Evolutionary conservation across 2,888 invertebrate species (phyloP), one percentile per base, ranked within the genome.

Genomic region (Anthrax anthrax): DNA sequence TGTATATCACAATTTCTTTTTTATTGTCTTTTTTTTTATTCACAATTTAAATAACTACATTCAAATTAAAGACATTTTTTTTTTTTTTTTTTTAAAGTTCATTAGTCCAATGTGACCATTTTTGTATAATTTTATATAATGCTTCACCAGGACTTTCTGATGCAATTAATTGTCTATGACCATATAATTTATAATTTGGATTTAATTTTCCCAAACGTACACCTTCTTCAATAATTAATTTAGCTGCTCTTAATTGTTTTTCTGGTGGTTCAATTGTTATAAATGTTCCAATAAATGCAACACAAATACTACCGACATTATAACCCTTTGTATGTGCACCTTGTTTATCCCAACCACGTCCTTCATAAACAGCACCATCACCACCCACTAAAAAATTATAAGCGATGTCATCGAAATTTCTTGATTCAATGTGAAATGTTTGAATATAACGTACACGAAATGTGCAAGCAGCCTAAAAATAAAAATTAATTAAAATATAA

Each of bases 321-420:
- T 76, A 83, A 39, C 77, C 62, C 38, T 72, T 72, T 0, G 84
- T 75, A 57, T 86, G 85, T 0, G 85, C 80, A 0, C 86, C 87
- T 39, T 76, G 69, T 48, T 65, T 63, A 52, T 79, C 75, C 87
- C 87, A 88, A 2, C 83, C 82, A 5, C 85, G 75, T 1, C 82
- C 85, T 52, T 73, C 75, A 60, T 84, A 86, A 0, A 78, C 80
- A 10, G 75, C 72, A 0, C 85, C 86, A 58, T 86, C 85, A 5
- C 84, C 85, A 1, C 84, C 87, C 3, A 88, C 75, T 3, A 88
- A 64, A 55, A 85, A 89, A 59, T 84, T 88, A 61, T 84, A 87
- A 0, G 72, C 78, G 19, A 85, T 84, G 58, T 86, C 86, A 48
- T 69, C 72, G 73, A 79, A 81, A 0, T 69, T 61, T 47, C 63